Evolutionary conservation across 2,888 invertebrate genomes (phyloP).

Genomic region (Andrena chrysosceles): DNA sequence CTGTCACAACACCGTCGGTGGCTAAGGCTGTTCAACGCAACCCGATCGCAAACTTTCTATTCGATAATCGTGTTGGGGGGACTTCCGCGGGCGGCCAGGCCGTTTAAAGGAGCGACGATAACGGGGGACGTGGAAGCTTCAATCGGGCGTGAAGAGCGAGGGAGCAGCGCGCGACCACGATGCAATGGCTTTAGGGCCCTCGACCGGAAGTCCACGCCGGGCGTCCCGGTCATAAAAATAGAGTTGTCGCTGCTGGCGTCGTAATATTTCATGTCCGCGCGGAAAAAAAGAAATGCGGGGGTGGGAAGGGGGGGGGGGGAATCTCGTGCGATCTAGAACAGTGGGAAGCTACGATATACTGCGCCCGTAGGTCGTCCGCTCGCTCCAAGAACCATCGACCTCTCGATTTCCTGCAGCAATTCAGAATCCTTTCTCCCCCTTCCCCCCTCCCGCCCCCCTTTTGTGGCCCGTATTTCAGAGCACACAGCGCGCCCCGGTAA

Average conservation of each 20-base stretch:
- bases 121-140: slow-evolving; percentile 32
- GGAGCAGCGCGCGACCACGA: slow-evolving; percentile 35
- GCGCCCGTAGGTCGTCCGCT: neutral
- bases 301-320: slow-evolving; percentile 19
- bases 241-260: slow-evolving; percentile 74
- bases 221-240: slow-evolving; percentile 69
- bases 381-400: slow-evolving; percentile 39
- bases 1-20: too few relatives aligned
- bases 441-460: neutral
- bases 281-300: slow-evolving; percentile 13
- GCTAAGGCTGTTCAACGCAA: neutral
- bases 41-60: neutral
- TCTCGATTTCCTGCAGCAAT: slow-evolving; percentile 52
- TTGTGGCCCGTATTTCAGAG: slow-evolving; percentile 49
- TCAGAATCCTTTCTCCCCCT: slow-evolving; percentile 5
- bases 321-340: slow-evolving; percentile 44
- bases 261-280: slow-evolving; percentile 74
- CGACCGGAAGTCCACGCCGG: slow-evolving; percentile 66
- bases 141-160: slow-evolving; percentile 45
- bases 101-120: slow-evolving; percentile 30
- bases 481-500: slow-evolving; percentile 17
- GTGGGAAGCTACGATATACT: slow-evolving; percentile 13
- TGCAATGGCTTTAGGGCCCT: slow-evolving; percentile 65
- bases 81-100: slow-evolving; percentile 10
- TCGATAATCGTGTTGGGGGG: slow-evolving; percentile 20